Evolutionary conservation across 2,113 vertebrate genomes (phyloP), one percentile per base, ranked within the genome.

Genomic region (Forbesichthys papilliferus): DNA sequence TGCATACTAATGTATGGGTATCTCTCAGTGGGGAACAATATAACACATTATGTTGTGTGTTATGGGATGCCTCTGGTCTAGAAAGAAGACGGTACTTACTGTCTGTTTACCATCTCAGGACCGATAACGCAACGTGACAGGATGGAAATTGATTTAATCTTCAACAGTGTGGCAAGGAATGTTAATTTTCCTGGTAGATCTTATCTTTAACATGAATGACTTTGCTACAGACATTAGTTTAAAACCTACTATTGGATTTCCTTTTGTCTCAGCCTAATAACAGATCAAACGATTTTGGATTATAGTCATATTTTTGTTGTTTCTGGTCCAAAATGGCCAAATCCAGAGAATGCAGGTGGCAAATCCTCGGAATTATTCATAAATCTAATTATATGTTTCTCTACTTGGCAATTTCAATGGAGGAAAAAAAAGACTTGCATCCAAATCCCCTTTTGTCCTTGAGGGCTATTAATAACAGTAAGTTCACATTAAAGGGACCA

Each of bases 91-190:
- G 75, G 52, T 82, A 87, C 86, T 86, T 84, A 78, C 76, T 77
- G 80, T 77, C 83, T 88, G 84, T 88, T 87, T 87, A 83, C 78
- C 75, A 69, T 87, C 82, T 83, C 73, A 69, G 71, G 79, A 82
- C 81, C 75, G 84, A 85, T 90, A 90, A 91, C 78, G 47, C 64
- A 80, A 86, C 73, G 85, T 86, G 86, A 87, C 80, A 86, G 86
- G 84, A 79, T 74, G 78, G 74, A 84, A 87, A 90, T 88, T 88
- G 86, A 90, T 90, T 90, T 85, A 82, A 88, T 90, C 86, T 82
- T 79, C 61, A 27, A 64, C 84, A 48, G 84, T 71, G 74, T 73
- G 73, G 82, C 79, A 68, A 67, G 84, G 84, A 91, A 90, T 88
- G 86, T 85, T 86, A 88, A 91, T 90, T 90, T 89, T 84, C 84